Conservation (phyloP, 2,797 vertebrate genomes). For the Oreortyx pictus region DNA sequence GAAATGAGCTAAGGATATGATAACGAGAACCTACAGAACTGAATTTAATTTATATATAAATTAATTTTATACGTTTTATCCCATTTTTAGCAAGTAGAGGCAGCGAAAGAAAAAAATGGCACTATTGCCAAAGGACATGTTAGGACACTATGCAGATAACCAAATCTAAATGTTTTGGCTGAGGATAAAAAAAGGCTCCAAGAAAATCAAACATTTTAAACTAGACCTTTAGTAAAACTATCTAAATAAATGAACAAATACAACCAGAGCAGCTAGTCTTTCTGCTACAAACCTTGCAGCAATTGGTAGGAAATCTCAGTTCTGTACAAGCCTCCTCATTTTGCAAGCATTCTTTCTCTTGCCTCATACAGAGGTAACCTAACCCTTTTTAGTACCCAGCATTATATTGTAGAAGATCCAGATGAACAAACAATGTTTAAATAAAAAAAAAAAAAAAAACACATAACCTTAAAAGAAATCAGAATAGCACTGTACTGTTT, state of each 20-base stretch:
- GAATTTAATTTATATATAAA: neutral
- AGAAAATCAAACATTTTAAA: neutral
- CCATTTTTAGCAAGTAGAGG: neutral
- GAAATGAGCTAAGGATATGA: neutral
- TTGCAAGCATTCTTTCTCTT: neutral
- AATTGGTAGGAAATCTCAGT: neutral
- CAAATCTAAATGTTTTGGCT: neutral
- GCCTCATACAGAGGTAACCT: neutral
- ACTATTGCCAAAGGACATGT: neutral
- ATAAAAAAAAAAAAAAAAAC: neutral
- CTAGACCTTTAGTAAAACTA: neutral
- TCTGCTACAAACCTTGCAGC: neutral
- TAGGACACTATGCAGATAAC: neutral
- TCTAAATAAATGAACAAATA: neutral
- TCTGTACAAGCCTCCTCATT: neutral
- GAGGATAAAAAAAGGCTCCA: neutral
- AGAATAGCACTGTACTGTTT: neutral
- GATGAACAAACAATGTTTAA: neutral
- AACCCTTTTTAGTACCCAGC: neutral
- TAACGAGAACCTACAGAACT: neutral
- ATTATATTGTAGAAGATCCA: neutral
- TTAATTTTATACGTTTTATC: too few relatives aligned
- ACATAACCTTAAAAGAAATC: neutral
- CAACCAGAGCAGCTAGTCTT: neutral
- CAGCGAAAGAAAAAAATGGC: neutral